Conservation (phyloP, 2,888 invertebrate species). For the Hyalella azteca region DNA sequence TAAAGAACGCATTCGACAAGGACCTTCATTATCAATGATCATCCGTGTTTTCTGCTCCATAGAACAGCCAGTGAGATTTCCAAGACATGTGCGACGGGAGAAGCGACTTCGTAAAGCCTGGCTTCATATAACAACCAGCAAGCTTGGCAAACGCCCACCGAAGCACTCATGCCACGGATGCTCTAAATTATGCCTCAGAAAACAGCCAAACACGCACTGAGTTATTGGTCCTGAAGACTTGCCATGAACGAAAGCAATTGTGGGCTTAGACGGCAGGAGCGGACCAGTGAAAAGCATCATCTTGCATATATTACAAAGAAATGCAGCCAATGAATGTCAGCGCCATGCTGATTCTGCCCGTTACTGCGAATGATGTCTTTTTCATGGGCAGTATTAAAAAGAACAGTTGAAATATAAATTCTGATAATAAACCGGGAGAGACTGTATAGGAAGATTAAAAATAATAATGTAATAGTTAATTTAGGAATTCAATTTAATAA, state of each 20-base stretch:
- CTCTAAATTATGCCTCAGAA: not conserved
- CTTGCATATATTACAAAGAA: not conserved
- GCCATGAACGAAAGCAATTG: not conserved
- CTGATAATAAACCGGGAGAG: too few relatives aligned
- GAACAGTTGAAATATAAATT: too few relatives aligned
- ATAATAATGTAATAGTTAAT: too few relatives aligned
- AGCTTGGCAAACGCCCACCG: not conserved
- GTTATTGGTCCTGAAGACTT: not conserved
- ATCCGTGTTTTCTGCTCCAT: constrained; percentile 11
- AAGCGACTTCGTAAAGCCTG: too few relatives aligned
- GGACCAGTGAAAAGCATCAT: not conserved
- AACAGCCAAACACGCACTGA: not conserved
- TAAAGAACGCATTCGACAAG: not conserved
- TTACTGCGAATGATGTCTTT: too few relatives aligned
- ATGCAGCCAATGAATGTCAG: too few relatives aligned
- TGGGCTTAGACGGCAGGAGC: not conserved
- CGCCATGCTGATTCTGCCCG: too few relatives aligned
- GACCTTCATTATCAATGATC: constrained; percentile 24
- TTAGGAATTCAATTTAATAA: too few relatives aligned
- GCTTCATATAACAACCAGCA: not conserved
- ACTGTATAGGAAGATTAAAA: too few relatives aligned
- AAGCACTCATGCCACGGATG: not conserved
- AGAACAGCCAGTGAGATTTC: not conserved
- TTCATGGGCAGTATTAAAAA: too few relatives aligned
- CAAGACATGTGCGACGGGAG: too few relatives aligned